Percentiles rank a stretch among this genome's conserved stretches.
phyloP scores from a whole-genome alignment of 2,888 invertebrate genomes.

The Ectemnius continuus region DNA sequence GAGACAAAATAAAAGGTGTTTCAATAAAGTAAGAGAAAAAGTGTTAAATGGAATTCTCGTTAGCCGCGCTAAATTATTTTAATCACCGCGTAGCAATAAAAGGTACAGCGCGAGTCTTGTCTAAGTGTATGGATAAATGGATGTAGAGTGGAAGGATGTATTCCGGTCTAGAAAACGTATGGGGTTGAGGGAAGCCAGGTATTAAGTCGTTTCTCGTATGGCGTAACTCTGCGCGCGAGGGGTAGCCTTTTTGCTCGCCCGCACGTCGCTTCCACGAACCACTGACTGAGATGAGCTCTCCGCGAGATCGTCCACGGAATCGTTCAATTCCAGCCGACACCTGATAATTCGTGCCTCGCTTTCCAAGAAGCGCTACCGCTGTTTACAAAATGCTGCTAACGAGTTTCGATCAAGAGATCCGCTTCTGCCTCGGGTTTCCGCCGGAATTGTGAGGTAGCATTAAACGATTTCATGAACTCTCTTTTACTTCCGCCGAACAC shows the following conservation, averaged over 20 bases:
- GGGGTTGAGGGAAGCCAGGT: constrained; percentile 24
- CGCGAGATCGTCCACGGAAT: constrained; percentile 8
- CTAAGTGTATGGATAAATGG: constrained; percentile 57
- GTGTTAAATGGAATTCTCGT: too few relatives aligned
- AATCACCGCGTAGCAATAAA: too few relatives aligned
- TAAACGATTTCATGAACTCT: too few relatives aligned
- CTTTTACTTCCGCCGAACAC: too few relatives aligned
- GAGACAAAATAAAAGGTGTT: too few relatives aligned
- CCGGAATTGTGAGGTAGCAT: too few relatives aligned
- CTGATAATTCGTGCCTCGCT: constrained; percentile 21
- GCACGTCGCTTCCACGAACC: constrained; percentile 40
- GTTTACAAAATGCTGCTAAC: constrained; percentile 18
- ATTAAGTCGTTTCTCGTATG: constrained; percentile 54
- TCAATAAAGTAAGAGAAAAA: too few relatives aligned
- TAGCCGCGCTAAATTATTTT: too few relatives aligned
- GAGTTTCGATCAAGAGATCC: neutral
- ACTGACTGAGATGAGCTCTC: constrained; percentile 10
- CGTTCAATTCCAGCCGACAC: constrained; percentile 23
- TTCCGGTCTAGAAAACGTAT: too few relatives aligned
- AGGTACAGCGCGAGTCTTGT: constrained; percentile 14
- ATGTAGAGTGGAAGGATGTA: constrained; percentile 9
- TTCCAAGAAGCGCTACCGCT: constrained; percentile 19
- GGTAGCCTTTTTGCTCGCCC: constrained; percentile 26
- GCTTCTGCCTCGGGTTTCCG: too few relatives aligned
- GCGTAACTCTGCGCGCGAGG: constrained; percentile 23